Evolutionary conservation across 2,113 vertebrate genomes (phyloP).

Genomic region (Erythrolamprus reginae): DNA sequence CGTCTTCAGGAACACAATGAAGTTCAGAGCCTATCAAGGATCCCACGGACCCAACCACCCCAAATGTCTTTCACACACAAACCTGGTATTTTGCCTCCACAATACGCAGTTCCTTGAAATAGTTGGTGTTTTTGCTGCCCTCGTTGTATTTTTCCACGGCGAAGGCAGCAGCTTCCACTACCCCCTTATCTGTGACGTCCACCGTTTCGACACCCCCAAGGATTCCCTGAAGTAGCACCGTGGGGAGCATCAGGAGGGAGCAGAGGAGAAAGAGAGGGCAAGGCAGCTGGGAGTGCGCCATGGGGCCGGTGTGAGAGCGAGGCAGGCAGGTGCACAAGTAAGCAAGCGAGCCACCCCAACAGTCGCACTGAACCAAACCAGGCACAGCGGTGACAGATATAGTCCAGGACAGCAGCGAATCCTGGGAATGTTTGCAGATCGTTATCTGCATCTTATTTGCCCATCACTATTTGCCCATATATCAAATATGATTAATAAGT

Average conservation of each 20-base stretch:
- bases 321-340: background rate
- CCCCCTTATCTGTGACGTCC: background rate
- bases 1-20: background rate
- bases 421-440: background rate
- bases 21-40: background rate
- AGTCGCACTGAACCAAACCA: background rate
- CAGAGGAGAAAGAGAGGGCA: background rate
- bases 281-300: background rate
- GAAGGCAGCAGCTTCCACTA: background rate
- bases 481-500: background rate
- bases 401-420: background rate
- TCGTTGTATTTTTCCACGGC: background rate
- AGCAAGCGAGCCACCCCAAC: background rate
- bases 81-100: background rate
- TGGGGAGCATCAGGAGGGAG: background rate
- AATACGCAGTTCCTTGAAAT: background rate
- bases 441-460: background rate
- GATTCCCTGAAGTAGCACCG: background rate
- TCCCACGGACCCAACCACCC: background rate
- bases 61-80: background rate
- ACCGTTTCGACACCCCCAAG: background rate
- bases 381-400: background rate
- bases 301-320: background rate
- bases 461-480: background rate
- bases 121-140: background rate